Conservation (phyloP, 2,113 vertebrate species). For the Acrocephalus kingi region DNA sequence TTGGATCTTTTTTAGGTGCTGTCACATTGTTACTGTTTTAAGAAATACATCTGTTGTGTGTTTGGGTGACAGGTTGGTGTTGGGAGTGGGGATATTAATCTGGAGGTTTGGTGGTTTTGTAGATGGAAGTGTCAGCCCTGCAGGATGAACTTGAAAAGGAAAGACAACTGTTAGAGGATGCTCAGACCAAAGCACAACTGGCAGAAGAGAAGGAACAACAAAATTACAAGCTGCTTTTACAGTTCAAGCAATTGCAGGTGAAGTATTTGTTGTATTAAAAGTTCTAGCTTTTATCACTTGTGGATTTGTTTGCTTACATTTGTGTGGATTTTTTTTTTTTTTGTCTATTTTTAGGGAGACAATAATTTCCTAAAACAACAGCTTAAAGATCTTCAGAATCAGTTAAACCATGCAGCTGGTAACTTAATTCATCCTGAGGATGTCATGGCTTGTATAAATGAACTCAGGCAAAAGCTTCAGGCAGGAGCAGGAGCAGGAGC, state of each 20-base stretch:
- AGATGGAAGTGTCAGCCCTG: conserved; percentile 80
- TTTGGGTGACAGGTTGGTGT: neutral
- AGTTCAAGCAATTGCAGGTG: conserved; percentile 80
- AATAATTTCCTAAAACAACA: conserved; percentile 77
- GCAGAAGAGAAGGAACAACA: conserved; percentile 77
- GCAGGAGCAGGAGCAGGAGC: conserved; percentile 70
- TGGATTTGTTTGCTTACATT: neutral
- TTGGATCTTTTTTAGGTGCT: neutral
- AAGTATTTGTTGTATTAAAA: neutral
- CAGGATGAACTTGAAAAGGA: conserved; percentile 81
- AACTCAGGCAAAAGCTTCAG: conserved; percentile 73
- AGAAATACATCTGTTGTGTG: neutral
- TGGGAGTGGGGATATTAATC: neutral
- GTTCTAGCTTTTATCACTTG: neutral
- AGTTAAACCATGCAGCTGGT: conserved; percentile 66
- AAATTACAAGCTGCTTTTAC: conserved; percentile 70
- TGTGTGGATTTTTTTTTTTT: neutral
- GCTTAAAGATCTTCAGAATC: conserved; percentile 74
- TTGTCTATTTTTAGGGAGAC: conserved; percentile 63
- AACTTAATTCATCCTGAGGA: conserved; percentile 76
- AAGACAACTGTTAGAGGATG: conserved; percentile 75
- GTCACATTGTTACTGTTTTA: neutral
- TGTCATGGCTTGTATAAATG: conserved; percentile 65
- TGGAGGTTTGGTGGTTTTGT: neutral
- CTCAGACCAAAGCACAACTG: conserved; percentile 70